These are phyloP conservation scores for Mongoloraphidia duomilia DNA, from an alignment of 2,888 invertebrate species.

Conservation along the genomic window DNA sequence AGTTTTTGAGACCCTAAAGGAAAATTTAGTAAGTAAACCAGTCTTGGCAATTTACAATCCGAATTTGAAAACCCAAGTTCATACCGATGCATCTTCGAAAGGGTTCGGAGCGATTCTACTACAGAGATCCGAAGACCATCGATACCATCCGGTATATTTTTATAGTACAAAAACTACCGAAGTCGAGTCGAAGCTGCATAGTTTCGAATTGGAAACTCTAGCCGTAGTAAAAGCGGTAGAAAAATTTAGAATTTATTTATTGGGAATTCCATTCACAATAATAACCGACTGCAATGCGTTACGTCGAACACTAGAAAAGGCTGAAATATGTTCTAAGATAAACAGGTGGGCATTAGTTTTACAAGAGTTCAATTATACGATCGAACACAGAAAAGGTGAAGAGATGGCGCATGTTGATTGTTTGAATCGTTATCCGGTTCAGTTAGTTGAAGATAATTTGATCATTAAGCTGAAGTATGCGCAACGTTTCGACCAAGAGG, in stretches of 20 bases:
- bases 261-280: slow-evolving; percentile 16
- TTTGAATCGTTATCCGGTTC: neutral
- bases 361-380: neutral
- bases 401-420: neutral
- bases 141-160: slow-evolving; percentile 15
- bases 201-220: slow-evolving; percentile 21
- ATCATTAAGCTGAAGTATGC: neutral
- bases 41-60: slow-evolving; percentile 9
- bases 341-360: neutral
- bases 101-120: slow-evolving; percentile 14
- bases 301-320: slow-evolving; percentile 1
- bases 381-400: neutral
- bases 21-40: slow-evolving; percentile 3
- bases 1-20: neutral
- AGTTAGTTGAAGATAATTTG: neutral
- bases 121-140: slow-evolving; percentile 11
- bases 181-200: slow-evolving; percentile 19
- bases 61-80: slow-evolving; percentile 12
- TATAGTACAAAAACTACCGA: slow-evolving; percentile 17
- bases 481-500: neutral
- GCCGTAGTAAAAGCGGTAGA: slow-evolving; percentile 18
- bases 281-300: slow-evolving; percentile 16
- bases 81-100: slow-evolving; percentile 13
- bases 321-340: neutral
- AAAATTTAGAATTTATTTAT: slow-evolving; percentile 19